phyloP scores from a whole-genome alignment of 1,140 invertebrate species.

The Drosophila nebulosa region DNA sequence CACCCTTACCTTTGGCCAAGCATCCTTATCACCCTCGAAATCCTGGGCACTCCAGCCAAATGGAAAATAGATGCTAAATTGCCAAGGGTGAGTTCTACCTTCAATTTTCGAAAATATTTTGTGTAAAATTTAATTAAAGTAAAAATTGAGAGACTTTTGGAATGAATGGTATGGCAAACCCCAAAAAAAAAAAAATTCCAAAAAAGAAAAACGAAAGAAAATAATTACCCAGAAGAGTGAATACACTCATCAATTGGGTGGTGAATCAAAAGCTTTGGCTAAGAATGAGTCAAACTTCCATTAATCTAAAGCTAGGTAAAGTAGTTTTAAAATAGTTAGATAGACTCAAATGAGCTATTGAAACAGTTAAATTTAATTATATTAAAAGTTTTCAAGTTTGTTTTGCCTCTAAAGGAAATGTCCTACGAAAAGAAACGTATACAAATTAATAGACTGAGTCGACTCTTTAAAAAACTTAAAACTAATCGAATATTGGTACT shows the following conservation, averaged over 20 bases:
- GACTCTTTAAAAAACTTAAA: too few relatives aligned
- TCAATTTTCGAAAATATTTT: constrained; percentile 65
- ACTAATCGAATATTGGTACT: too few relatives aligned
- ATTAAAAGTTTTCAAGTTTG: too few relatives aligned
- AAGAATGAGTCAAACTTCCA: too few relatives aligned
- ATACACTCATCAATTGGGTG: neutral
- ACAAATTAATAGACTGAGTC: too few relatives aligned
- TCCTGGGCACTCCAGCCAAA: neutral
- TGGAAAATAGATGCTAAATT: neutral
- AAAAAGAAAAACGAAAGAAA: neutral
- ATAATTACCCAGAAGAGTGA: constrained; percentile 14
- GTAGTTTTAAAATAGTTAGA: too few relatives aligned
- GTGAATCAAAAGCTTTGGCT: too few relatives aligned
- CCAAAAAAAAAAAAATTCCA: constrained; percentile 13
- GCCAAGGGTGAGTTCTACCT: constrained; percentile 28
- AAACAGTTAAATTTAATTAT: too few relatives aligned
- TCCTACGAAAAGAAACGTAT: too few relatives aligned
- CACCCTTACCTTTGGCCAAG: neutral
- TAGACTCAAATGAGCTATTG: too few relatives aligned
- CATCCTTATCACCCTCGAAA: neutral
- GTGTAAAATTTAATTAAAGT: constrained; percentile 73
- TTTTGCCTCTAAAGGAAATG: too few relatives aligned
- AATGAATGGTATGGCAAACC: constrained; percentile 8
- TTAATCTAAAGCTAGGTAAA: too few relatives aligned
- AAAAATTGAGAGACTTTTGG: constrained; percentile 31